Percentiles rank a stretch among this genome's conserved stretches.
These are phyloP conservation scores for Helicorthomorpha holstii DNA, from an alignment of 1,140 invertebrate genomes.

Conservation along the genomic window DNA sequence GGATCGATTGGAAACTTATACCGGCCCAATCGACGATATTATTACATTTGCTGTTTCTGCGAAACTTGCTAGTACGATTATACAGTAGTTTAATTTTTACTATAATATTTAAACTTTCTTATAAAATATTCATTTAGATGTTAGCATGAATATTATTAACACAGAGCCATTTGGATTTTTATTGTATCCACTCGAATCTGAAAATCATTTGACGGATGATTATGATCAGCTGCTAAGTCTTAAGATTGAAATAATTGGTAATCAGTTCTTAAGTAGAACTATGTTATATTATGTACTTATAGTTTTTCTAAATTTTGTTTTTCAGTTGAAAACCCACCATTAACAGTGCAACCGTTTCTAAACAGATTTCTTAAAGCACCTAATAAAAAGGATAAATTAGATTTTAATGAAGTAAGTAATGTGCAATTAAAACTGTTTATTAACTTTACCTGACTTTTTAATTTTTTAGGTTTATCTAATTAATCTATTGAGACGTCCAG, in stretches of 20 bases:
- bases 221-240: constrained; percentile 55
- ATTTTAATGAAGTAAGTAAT: constrained; percentile 39
- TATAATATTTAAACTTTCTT: background rate
- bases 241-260: constrained; percentile 51
- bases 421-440: background rate
- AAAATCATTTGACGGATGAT: constrained; percentile 44
- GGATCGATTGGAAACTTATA: constrained; percentile 38
- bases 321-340: constrained; percentile 13
- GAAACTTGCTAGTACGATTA: constrained; percentile 38
- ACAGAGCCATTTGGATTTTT: constrained; percentile 64
- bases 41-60: constrained; percentile 83
- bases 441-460: background rate
- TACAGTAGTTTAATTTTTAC: constrained; percentile 6
- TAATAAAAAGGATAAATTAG: constrained; percentile 35
- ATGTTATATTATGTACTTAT: no score
- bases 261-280: background rate
- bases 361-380: constrained; percentile 31
- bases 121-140: constrained; percentile 28
- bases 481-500: constrained; percentile 62
- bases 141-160: constrained; percentile 64
- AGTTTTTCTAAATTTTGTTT: background rate
- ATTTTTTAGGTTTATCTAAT: constrained; percentile 57
- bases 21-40: constrained; percentile 78
- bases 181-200: constrained; percentile 55
- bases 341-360: constrained; percentile 25